Conservation (phyloP, 1,140 invertebrate genomes). For the Ladona fulva region DNA sequence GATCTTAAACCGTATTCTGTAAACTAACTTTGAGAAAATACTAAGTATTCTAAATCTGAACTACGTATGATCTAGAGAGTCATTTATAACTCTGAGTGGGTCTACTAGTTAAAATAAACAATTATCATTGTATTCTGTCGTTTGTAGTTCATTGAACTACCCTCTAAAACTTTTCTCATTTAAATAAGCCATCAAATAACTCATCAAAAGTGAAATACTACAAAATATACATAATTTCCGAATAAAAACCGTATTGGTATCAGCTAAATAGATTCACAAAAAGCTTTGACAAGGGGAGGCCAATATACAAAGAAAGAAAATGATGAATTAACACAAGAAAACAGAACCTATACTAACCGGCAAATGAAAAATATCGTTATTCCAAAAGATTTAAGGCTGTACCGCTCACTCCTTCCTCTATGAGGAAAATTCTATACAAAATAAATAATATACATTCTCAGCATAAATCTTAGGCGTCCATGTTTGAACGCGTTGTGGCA, state of each 20-base stretch:
- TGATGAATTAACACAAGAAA: background rate
- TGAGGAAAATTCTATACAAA: background rate
- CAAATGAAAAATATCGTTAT: background rate
- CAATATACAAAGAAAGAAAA: background rate
- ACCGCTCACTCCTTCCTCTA: background rate
- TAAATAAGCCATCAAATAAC: background rate
- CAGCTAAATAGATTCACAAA: background rate
- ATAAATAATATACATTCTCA: background rate
- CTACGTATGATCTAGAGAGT: background rate
- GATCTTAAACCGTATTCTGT: background rate
- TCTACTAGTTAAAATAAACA: background rate
- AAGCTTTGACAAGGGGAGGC: background rate
- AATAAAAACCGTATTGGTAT: background rate
- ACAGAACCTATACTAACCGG: background rate
- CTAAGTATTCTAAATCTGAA: background rate
- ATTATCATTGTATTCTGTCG: background rate
- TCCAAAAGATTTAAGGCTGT: background rate
- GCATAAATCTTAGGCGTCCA: background rate
- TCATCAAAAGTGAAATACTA: background rate
- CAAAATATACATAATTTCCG: background rate
- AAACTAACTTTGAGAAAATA: background rate
- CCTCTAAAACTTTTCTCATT: background rate
- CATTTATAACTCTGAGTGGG: background rate
- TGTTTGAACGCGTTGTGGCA: conserved; percentile 3
- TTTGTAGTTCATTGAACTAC: background rate